Conservation (phyloP, 1,140 invertebrate species). For the Pectinophora gossypiella region DNA sequence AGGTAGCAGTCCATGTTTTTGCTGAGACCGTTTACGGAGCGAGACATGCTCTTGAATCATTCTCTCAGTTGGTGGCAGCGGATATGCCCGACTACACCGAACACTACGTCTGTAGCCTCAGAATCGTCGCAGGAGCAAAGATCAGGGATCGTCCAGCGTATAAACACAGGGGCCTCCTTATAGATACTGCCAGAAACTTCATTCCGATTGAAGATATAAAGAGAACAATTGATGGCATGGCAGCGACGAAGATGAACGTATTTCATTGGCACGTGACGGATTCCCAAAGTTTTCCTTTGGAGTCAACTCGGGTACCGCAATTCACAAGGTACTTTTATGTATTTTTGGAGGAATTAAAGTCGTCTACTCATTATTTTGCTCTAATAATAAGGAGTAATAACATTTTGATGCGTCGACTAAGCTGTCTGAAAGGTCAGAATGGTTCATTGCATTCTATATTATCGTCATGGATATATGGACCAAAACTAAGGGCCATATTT, state of each 20-base stretch:
- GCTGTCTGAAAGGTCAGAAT: too few species aligned
- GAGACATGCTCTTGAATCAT: constrained; percentile 85
- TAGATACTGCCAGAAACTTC: constrained; percentile 88
- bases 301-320: constrained; percentile 82
- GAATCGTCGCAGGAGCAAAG: constrained; percentile 47
- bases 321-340: constrained; percentile 77
- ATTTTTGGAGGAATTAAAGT: not conserved
- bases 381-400: too few species aligned
- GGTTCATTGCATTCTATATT: too few species aligned
- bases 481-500: too few species aligned
- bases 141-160: constrained; percentile 84
- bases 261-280: constrained; percentile 93
- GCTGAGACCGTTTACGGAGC: constrained; percentile 84
- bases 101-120: constrained; percentile 37
- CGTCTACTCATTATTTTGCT: too few species aligned
- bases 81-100: constrained; percentile 37
- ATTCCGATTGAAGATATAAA: constrained; percentile 80
- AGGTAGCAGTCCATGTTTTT: constrained; percentile 76
- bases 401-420: too few species aligned
- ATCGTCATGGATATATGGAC: too few species aligned
- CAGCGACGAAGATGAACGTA: constrained; percentile 88
- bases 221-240: constrained; percentile 87
- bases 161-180: constrained; percentile 81
- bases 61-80: constrained; percentile 80
- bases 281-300: constrained; percentile 89